These are phyloP conservation scores for Venturia canescens DNA, from an alignment of 1,140 invertebrate species.

Conservation along the genomic window DNA sequence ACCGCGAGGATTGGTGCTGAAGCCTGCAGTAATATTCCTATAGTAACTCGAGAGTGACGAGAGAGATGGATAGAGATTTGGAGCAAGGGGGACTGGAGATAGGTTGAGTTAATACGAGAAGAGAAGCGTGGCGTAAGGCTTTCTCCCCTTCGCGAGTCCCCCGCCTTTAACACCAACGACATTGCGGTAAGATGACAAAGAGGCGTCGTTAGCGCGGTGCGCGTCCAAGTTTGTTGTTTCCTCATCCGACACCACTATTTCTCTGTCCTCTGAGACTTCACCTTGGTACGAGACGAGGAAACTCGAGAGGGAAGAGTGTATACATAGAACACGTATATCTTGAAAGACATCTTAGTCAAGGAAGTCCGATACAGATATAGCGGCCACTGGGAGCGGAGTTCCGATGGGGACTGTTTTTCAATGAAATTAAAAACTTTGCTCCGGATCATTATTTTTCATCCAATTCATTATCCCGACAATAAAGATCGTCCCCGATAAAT, in stretches of 20 bases:
- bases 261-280: background rate
- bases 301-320: background rate
- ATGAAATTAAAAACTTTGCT: no score
- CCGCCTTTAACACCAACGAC: constrained; percentile 7
- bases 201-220: constrained; percentile 46
- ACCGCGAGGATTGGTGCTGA: constrained; percentile 50
- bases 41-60: constrained; percentile 33
- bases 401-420: no score
- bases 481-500: no score
- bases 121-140: constrained; percentile 6
- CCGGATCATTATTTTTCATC: no score
- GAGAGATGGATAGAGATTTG: background rate
- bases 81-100: background rate
- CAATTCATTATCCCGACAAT: no score
- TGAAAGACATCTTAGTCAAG: background rate
- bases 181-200: constrained; percentile 48
- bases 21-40: constrained; percentile 38
- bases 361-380: no score
- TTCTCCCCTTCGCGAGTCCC: background rate
- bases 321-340: background rate
- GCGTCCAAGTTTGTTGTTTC: constrained; percentile 37
- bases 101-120: constrained; percentile 11
- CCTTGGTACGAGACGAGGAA: background rate
- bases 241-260: constrained; percentile 40
- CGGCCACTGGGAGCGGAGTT: no score